Conservation (phyloP, 2,797 vertebrate species). For the Cryptoprocta ferox region DNA sequence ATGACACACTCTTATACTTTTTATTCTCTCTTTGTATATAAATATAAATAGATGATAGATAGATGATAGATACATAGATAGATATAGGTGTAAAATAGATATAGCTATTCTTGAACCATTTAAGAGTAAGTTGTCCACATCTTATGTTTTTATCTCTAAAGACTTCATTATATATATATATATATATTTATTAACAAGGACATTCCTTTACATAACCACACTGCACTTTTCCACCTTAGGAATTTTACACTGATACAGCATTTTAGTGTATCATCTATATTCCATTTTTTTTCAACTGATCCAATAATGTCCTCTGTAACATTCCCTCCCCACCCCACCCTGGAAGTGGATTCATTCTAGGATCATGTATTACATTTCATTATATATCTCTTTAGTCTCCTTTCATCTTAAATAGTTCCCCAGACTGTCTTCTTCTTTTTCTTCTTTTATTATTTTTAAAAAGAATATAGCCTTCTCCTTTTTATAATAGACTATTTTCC, state of each 20-base stretch:
- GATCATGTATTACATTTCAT: neutral
- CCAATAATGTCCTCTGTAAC: neutral
- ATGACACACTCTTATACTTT: neutral
- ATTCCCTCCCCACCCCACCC: neutral
- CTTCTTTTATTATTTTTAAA: neutral
- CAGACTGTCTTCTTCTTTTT: neutral
- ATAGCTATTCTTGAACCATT: neutral
- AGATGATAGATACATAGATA: neutral
- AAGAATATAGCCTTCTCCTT: neutral
- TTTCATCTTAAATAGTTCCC: neutral
- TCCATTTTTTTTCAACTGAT: neutral
- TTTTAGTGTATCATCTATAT: neutral
- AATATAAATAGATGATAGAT: neutral
- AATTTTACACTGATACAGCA: neutral
- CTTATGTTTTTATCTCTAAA: neutral
- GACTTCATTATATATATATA: neutral
- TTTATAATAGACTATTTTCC: neutral
- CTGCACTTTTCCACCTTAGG: neutral
- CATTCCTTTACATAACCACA: neutral
- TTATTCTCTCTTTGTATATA: neutral
- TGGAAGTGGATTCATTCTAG: neutral
- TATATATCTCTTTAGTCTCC: neutral
- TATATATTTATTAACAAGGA: neutral
- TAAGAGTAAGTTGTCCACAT: neutral
- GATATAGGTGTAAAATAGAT: neutral